A percentile compares a stretch with the other conserved stretches of the same genome.
Conservation (phyloP, 2,888 invertebrate genomes). For the Macropis europaea region DNA sequence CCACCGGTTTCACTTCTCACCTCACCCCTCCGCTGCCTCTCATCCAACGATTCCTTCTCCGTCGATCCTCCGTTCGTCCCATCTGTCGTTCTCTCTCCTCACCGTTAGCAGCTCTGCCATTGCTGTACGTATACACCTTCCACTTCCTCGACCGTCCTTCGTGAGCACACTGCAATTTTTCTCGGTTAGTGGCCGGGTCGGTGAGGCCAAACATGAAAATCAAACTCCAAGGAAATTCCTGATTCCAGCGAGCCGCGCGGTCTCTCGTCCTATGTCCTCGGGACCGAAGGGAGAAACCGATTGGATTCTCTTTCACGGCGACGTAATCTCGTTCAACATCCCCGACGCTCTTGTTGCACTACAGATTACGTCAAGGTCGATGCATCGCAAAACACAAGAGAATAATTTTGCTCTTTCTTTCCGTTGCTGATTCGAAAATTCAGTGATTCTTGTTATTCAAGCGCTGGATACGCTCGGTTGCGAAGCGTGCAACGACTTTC, state of each 20-base stretch:
- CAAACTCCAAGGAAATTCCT: conserved; percentile 37
- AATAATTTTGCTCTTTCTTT: too few relatives aligned
- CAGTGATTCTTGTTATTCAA: neutral
- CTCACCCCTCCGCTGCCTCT: neutral
- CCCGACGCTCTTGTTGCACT: neutral
- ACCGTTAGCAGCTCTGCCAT: conserved; percentile 32
- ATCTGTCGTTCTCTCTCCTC: neutral
- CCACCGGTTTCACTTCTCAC: neutral
- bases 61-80: neutral
- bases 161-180: conserved; percentile 56
- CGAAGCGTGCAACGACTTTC: conserved; percentile 49
- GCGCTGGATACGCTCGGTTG: conserved; percentile 28
- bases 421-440: too few relatives aligned
- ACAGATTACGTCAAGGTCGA: too few relatives aligned
- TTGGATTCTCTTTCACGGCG: neutral
- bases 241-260: neutral
- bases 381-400: too few relatives aligned
- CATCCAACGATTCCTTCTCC: neutral
- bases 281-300: neutral
- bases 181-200: conserved; percentile 46
- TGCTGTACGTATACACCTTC: conserved; percentile 30
- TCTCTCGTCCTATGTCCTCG: neutral
- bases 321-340: neutral
- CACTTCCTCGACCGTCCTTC: conserved; percentile 57
- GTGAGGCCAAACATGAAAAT: conserved; percentile 47